Evolutionary conservation across 2,888 invertebrate species (phyloP), one percentile per base, ranked within the genome.

Genomic region (Apotomis capreana): DNA sequence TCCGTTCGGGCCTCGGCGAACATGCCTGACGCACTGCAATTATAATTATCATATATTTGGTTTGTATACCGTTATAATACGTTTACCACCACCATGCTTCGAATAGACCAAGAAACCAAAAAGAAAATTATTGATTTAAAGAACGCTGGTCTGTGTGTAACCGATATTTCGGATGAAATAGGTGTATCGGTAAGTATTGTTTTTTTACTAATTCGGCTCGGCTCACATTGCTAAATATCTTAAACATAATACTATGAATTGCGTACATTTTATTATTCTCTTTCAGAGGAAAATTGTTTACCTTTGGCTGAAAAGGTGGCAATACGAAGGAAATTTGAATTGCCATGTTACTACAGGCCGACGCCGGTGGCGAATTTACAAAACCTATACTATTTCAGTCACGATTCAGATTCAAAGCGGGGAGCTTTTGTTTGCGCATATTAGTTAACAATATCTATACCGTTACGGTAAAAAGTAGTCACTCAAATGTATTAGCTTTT

Each of bases 211-310:
- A 40, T 59, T 58, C 40, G 40, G 40, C 40, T 58, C 40, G 40
- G 40, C 40, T 59, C 58, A 59, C 13, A 6, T 59, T 59, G 49
- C 61, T 49, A 15, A 49, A 61, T 61, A 46, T 15, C 46, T 10
- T 15, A 49, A 26, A 51, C 26, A 26, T 49, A 49, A 61, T 61
- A n/a, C 49, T 46, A 46, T 60, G 15, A 10, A 36, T 61, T 46
- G 61, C 49, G 15, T 61, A 61, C 49, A 61, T 61, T 49, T 49
- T 61, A 61, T 61, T 61, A 49, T 61, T 61, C 26, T 61, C 12
- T 61, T 57, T 61, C 49, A 61, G 61, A 61, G 61, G 61, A 61
- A 61, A 49, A 61, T 46, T 26, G 61, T 61, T 6, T 61, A 61
- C n/a, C 49, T 49, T 26, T 61, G 61, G 61, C 12, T 49, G 26